These are phyloP conservation scores for Rhizoglyphus robini DNA, from an alignment of 1,140 invertebrate species.

Conservation along the genomic window DNA sequence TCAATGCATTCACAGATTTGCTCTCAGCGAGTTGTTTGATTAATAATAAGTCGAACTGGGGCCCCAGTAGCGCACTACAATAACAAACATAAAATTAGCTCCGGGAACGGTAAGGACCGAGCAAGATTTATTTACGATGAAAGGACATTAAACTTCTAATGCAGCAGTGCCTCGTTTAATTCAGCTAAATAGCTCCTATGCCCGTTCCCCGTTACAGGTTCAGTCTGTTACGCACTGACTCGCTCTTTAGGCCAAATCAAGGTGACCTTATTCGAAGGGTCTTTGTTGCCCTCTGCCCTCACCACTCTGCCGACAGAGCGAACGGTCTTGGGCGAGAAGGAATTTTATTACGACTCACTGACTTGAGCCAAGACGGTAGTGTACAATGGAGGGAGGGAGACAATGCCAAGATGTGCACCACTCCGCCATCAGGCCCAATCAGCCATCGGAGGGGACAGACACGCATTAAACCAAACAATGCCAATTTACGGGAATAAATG, in stretches of 20 bases:
- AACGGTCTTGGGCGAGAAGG: neutral
- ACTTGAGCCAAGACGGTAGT: neutral
- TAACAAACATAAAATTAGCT: conserved; percentile 14
- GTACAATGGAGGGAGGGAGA: neutral
- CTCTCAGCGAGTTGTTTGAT: neutral
- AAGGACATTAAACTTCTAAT: conserved; percentile 12
- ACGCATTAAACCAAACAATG: neutral
- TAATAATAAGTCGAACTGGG: neutral
- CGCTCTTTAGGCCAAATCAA: conserved; percentile 6
- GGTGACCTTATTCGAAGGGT: conserved; percentile 7
- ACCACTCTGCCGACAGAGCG: neutral
- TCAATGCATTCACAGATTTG: conserved; percentile 4
- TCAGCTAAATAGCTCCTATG: conserved; percentile 10
- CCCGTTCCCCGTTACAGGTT: neutral
- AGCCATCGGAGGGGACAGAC: neutral
- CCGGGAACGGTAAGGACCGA: neutral
- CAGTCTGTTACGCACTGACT: neutral
- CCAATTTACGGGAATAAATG: conserved; percentile 3
- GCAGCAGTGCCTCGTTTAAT: conserved; percentile 10
- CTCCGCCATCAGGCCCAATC: neutral
- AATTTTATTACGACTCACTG: neutral
- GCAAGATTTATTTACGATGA: conserved; percentile 13
- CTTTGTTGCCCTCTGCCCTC: neutral
- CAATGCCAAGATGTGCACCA: neutral
- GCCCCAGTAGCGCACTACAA: neutral